Conservation (phyloP, 2,797 vertebrate genomes). For the Leucoraja ocellata region DNA sequence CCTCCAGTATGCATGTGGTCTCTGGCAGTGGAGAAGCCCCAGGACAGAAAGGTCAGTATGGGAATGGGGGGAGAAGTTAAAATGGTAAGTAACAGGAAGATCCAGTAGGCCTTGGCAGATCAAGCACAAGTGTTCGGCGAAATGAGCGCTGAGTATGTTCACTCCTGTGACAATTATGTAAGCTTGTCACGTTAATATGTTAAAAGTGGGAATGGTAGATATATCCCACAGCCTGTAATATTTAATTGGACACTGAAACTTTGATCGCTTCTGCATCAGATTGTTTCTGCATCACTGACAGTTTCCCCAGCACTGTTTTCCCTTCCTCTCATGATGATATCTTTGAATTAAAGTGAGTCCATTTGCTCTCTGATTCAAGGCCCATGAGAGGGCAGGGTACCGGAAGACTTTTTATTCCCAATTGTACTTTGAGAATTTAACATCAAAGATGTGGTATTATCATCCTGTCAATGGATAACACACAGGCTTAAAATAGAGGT, state of each 20-base stretch:
- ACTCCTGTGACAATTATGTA: background rate
- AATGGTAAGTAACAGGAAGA: too few species aligned
- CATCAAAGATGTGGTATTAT: background rate
- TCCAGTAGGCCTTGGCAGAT: too few species aligned
- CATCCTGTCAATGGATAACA: background rate
- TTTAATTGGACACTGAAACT: background rate
- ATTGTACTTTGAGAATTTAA: background rate
- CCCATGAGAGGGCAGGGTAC: background rate
- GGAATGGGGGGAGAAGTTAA: too few species aligned
- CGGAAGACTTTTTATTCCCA: background rate
- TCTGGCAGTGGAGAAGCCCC: too few species aligned
- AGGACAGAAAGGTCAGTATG: too few species aligned
- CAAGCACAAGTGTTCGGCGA: too few species aligned
- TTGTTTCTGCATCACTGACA: background rate
- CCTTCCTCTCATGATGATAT: background rate
- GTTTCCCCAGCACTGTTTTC: background rate
- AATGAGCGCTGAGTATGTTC: background rate
- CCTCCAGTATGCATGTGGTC: too few species aligned
- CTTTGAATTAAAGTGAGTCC: background rate
- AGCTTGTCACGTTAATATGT: background rate
- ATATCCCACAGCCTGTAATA: background rate
- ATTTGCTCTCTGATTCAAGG: background rate
- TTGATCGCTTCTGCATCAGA: background rate
- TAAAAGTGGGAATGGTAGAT: background rate
- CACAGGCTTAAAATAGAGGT: background rate